Percentiles rank a stretch among this genome's conserved stretches.
Conservation (phyloP, 2,113 vertebrate genomes). For the Astatotilapia flaviijosephi region DNA sequence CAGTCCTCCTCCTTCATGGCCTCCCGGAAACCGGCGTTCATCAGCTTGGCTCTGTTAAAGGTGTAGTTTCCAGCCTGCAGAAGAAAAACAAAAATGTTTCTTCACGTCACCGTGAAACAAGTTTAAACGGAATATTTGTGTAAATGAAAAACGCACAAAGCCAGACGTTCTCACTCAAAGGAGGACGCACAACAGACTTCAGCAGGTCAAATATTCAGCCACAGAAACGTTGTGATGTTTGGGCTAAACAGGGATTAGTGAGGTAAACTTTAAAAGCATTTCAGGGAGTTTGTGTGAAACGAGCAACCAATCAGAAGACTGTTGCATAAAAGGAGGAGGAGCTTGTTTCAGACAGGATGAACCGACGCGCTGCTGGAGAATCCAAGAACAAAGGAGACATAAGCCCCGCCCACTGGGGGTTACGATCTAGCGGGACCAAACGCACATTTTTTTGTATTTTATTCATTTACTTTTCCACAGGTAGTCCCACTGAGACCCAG, state of each 20-base stretch:
- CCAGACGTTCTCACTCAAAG: not conserved
- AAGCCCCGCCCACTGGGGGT: not conserved
- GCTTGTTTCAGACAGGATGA: not conserved
- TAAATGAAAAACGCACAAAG: not conserved
- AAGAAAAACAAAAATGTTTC: not conserved
- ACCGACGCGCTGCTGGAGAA: accelerated
- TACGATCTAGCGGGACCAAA: not conserved
- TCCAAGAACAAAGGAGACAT: not conserved
- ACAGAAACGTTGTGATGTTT: not conserved
- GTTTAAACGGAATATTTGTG: not conserved
- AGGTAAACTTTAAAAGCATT: not conserved
- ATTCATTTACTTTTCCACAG: not conserved
- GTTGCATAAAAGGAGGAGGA: not conserved
- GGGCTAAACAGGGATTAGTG: not conserved
- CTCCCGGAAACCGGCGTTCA: constrained; percentile 80
- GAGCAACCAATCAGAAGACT: not conserved
- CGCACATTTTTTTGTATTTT: not conserved
- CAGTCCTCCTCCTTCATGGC: constrained; percentile 81
- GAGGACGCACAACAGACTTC: not conserved
- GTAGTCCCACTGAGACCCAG: accelerated
- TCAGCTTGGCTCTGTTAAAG: constrained; percentile 78
- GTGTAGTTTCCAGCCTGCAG: constrained; percentile 72
- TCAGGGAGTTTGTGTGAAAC: not conserved
- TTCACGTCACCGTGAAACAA: not conserved
- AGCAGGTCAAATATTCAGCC: not conserved